Percentiles rank a stretch among this genome's conserved stretches.
These are phyloP conservation scores for Aphidoletes aphidimyza DNA, from an alignment of 2,888 invertebrate species.

Conservation along the genomic window DNA sequence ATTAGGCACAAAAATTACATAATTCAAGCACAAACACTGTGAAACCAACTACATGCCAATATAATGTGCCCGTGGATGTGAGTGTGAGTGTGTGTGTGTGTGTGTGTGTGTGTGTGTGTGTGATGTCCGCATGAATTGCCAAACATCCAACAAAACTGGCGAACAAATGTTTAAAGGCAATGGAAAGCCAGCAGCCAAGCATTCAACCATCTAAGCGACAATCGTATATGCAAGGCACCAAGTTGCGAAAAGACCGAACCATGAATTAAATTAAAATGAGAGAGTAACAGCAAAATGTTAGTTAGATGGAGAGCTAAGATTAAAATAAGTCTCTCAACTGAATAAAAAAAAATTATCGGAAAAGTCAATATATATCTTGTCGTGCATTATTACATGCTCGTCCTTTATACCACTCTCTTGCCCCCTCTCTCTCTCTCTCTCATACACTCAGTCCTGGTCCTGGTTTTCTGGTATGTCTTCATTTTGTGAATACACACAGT, in stretches of 20 bases:
- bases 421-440: not conserved
- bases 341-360: not conserved
- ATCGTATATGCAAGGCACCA: not conserved
- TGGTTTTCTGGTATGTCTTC: too few relatives aligned
- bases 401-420: too few relatives aligned
- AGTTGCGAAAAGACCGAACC: not conserved
- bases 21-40: constrained; percentile 32
- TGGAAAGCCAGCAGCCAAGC: too few relatives aligned
- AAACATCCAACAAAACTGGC: too few relatives aligned
- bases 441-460: not conserved
- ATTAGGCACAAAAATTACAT: constrained; percentile 25
- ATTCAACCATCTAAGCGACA: too few relatives aligned
- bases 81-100: too few relatives aligned
- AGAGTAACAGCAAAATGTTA: not conserved
- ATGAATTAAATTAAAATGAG: constrained; percentile 17
- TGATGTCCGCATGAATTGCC: not conserved
- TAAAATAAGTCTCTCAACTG: constrained; percentile 1
- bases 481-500: too few relatives aligned
- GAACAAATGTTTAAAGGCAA: too few relatives aligned
- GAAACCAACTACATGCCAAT: not conserved
- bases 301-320: constrained; percentile 31
- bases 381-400: constrained; percentile 15
- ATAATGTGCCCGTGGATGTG: too few relatives aligned
- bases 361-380: constrained; percentile 37
- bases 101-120: too few relatives aligned